Evolutionary conservation across 2,113 vertebrate species (phyloP), one percentile per base, ranked within the genome.

Genomic region (Hystrix brachyura): DNA sequence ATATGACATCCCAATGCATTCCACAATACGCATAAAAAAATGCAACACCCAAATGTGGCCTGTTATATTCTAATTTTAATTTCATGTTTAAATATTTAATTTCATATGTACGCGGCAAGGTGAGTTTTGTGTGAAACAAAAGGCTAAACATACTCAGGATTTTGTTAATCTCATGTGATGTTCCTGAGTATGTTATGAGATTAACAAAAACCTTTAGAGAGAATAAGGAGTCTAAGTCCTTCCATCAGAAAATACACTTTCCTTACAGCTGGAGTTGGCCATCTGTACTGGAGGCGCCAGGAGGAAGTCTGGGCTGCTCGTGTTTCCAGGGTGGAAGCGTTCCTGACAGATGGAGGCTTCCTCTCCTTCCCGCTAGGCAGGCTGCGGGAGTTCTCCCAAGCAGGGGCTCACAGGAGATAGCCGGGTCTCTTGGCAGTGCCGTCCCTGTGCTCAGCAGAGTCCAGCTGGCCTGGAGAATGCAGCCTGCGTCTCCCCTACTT

Each of bases 241-340:
- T 80, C 60, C 71, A 69, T 92, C 94, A 96, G 94, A 86, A 94
- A 87, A 57, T 38, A 92, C 79, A 80, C 78, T 89, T 93, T 79
- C 85, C 69, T 96, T 87, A 81, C 43, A 87, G 91, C 95, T 92
- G 17, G 93, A 94, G 93, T 60, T 62, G 92, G 79, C 78, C 74
- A 74, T 38, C 65, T 69, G 18, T 92, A 78, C 12, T 81, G 8
- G 53, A 88, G 25, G 55, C 76, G n/a, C 96, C 89, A 95, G 79
- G 17, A 93, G 72, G 86, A 96, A 94, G 59, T 12, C 25, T 64
- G 85, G 90, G 27, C n/a, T 62, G 82, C 85, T n/a, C n/a, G n/a
- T 18, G 27, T 90, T 91, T 93, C 90, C 82, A 85, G 51, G 11
- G 65, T 67, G 82, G 88, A 85, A 71, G 59, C 21, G 3, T 29